phyloP scores from a whole-genome alignment of 2,797 vertebrate genomes.

The Eulemur albifrons region DNA sequence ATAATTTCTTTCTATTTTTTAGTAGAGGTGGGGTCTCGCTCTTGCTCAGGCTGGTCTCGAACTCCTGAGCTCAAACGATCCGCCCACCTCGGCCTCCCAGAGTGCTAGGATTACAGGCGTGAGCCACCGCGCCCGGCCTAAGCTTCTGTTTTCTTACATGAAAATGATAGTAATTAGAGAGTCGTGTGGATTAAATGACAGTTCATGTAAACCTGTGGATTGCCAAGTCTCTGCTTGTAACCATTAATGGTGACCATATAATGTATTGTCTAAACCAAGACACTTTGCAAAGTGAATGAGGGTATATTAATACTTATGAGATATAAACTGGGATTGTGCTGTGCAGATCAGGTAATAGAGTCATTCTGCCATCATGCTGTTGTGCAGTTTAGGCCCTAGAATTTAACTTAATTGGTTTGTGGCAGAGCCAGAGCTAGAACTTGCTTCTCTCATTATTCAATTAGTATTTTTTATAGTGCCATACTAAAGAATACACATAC shows the following conservation, averaged over 20 bases:
- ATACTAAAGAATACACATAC: background rate
- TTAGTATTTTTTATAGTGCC: background rate
- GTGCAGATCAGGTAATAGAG: background rate
- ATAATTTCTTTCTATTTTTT: no score
- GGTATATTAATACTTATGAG: background rate
- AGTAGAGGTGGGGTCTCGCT: no score
- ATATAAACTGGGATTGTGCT: background rate
- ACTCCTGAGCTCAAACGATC: no score
- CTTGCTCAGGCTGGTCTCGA: no score
- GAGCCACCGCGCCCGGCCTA: no score
- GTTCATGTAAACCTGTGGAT: background rate
- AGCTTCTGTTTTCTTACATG: background rate
- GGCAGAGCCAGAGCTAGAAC: background rate
- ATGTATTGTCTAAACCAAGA: background rate
- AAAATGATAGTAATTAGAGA: background rate
- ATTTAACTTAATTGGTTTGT: background rate
- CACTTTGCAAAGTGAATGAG: background rate
- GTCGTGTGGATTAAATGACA: background rate
- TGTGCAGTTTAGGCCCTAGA: background rate
- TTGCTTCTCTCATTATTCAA: background rate
- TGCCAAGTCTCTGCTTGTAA: background rate
- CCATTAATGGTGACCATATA: background rate
- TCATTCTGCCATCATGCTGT: background rate
- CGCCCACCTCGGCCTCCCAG: no score
- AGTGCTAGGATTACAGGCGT: no score